Conservation (phyloP, 2,888 invertebrate species). For the Tipula vernalis region DNA sequence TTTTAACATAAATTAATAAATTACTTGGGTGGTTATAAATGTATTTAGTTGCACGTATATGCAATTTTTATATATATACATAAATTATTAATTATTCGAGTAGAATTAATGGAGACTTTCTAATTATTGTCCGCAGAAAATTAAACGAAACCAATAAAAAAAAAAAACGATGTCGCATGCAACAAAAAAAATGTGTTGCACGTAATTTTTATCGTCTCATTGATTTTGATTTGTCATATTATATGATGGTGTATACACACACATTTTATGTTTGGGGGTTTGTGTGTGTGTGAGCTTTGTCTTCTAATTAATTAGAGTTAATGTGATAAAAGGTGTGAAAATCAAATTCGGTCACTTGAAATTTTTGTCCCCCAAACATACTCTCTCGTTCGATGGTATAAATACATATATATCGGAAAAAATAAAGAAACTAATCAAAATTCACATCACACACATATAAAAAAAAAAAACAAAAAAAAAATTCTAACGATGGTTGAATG, state of each 20-base stretch:
- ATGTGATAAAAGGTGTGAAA: conserved; percentile 4
- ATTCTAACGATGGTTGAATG: neutral
- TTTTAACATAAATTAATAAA: conserved; percentile 4
- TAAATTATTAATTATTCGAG: neutral
- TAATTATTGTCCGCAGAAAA: neutral
- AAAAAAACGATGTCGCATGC: neutral
- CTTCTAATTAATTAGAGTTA: neutral
- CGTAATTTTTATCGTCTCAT: neutral
- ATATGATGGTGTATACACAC: no score
- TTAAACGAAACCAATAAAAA: neutral
- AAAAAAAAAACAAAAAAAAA: no score
- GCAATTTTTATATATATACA: neutral
- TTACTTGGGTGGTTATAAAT: neutral
- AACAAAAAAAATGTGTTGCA: neutral
- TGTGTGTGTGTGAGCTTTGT: neutral
- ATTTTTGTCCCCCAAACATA: neutral
- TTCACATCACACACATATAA: neutral
- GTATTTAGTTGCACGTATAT: neutral
- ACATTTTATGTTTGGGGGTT: no score
- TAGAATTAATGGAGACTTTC: neutral
- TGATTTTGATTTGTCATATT: neutral
- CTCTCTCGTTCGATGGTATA: neutral
- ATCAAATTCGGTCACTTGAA: conserved; percentile 4
- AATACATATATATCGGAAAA: neutral
- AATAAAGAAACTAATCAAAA: neutral